Evolutionary conservation across 2,797 vertebrate genomes (phyloP), one percentile per base, ranked within the genome.

Genomic region (Lateolabrax maculatus): DNA sequence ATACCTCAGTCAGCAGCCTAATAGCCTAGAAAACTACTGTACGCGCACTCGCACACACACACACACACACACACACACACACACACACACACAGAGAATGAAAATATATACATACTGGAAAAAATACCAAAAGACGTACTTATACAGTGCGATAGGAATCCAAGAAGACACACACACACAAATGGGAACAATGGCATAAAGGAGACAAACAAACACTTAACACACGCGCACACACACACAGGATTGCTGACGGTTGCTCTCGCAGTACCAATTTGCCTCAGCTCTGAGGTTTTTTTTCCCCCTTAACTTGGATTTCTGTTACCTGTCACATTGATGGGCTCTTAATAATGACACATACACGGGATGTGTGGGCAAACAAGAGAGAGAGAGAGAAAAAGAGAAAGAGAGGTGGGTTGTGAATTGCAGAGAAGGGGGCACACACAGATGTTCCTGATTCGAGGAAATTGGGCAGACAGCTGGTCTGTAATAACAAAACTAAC

Each of bases 401-500:
- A 46, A 19, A n/a, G 31, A 16, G 56, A 21, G 43, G 49, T 19
- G 36, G 25, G 25, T 34, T 58, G 48, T 25, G 53, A 48, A 25
- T 46, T 36, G 29, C 8, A 44, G 56, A 41, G 43, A n/a, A 25
- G 43, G 73, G 49, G 76, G 53, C 52, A 25, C 52, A 31, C 75
- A 67, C 87, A 90, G 80, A 87, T 91, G 89, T 91, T 89, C 71
- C 77, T 67, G 78, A 83, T 69, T 85, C 15, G 0, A 68, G 65
- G 65, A 90, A 87, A 93, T 77, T 80, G 83, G 53, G 69, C 80
- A 83, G 70, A 85, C 91, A 93, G 81, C 91, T 93, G 92, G 84
- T 87, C 75, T 80, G 76, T 81, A 89, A 90, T 89, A 90, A 88
- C 84, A 76, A 77, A 85, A 79, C 62, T 89, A 91, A 92, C 84